Conservation (phyloP, 2,797 vertebrate species). For the Rhinogobio ventralis region DNA sequence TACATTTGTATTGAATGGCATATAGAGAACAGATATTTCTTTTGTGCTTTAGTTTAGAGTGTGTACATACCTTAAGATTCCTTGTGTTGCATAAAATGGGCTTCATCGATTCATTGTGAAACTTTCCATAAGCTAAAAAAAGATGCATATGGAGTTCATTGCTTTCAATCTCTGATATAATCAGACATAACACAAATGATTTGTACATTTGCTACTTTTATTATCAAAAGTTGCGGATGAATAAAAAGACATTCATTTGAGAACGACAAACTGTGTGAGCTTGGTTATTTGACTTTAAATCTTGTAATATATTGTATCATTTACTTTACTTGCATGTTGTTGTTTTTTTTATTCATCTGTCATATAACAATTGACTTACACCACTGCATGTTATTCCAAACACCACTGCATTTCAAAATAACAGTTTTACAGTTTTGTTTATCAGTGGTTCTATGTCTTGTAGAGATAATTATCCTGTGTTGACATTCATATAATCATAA, state of each 20-base stretch:
- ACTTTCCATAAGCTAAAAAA: not conserved
- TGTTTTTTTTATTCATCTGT: not conserved
- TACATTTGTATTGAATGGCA: conserved; percentile 12
- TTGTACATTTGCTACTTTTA: conserved; percentile 48
- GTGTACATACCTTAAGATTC: conserved; percentile 6
- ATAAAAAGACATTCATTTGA: conserved; percentile 50
- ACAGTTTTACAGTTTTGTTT: not conserved
- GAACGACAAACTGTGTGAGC: conserved; percentile 4
- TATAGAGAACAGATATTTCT: conserved; percentile 4
- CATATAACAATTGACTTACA: not conserved
- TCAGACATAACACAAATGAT: conserved; percentile 18
- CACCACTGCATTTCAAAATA: not conserved
- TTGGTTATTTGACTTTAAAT: conserved; percentile 37
- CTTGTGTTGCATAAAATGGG: conserved; percentile 15
- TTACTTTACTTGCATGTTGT: not conserved
- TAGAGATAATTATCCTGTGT: not conserved
- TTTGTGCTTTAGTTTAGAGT: conserved; percentile 16
- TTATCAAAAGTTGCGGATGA: conserved; percentile 33
- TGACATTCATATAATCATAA: not conserved
- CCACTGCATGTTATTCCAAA: not conserved
- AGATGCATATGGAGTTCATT: not conserved
- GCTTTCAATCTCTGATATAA: conserved; percentile 21
- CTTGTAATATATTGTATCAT: not conserved
- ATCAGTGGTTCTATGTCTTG: not conserved
- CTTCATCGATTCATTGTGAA: not conserved